Evolutionary conservation across 2,888 invertebrate species (phyloP).

Genomic region (Agrochola lota): DNA sequence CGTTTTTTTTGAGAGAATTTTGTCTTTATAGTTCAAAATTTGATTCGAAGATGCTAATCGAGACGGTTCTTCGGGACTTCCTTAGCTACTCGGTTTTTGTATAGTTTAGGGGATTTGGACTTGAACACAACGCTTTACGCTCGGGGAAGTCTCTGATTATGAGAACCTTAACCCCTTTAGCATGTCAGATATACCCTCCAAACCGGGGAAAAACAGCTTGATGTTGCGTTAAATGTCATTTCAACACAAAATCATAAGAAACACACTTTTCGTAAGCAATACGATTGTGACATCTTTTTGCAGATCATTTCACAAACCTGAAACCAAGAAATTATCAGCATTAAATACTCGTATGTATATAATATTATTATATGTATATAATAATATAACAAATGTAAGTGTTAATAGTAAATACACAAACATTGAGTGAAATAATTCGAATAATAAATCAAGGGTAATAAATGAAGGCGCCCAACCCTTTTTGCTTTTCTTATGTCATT

Average conservation of each 20-base stretch:
- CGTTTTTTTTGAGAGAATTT: slow-evolving; percentile 9
- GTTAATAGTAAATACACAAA: too few relatives aligned
- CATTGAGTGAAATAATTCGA: neutral
- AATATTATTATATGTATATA: neutral
- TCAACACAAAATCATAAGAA: neutral
- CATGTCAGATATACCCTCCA: neutral
- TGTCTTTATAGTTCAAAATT: slow-evolving; percentile 7
- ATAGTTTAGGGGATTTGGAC: slow-evolving; percentile 6
- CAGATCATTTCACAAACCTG: neutral
- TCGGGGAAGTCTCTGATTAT: slow-evolving; percentile 11
- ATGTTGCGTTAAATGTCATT: neutral
- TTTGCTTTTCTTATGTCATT: too few relatives aligned
- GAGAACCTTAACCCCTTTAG: neutral
- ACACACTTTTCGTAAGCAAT: neutral
- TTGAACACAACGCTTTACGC: neutral
- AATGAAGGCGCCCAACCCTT: too few relatives aligned
- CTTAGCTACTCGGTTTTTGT: neutral
- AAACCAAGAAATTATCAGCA: neutral
- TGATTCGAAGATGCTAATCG: neutral
- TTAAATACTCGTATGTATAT: too few relatives aligned
- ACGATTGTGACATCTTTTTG: neutral
- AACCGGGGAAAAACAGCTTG: slow-evolving; percentile 21
- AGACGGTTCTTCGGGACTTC: neutral
- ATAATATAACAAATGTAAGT: too few relatives aligned
- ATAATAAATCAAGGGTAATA: neutral